Evolutionary conservation across 2,113 vertebrate genomes (phyloP).

Genomic region (Charadrius vociferus): DNA sequence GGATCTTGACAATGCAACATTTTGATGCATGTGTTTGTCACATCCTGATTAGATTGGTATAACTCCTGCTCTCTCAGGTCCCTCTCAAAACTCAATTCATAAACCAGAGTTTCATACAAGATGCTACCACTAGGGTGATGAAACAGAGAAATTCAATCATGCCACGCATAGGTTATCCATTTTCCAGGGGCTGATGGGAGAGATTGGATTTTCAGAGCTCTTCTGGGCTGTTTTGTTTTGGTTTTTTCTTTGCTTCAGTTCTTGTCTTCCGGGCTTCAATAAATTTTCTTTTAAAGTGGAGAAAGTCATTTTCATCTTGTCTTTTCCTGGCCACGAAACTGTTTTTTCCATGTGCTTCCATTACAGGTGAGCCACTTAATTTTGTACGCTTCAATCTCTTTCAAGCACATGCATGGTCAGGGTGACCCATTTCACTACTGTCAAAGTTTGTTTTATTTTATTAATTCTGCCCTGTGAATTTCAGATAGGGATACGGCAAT

Average conservation of each 20-base stretch:
- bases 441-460: background rate
- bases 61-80: conserved; percentile 55
- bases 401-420: background rate
- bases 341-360: background rate
- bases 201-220: conserved; percentile 61
- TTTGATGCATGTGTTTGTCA: conserved; percentile 69
- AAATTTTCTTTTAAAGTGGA: conserved; percentile 30
- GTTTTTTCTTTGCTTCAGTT: background rate
- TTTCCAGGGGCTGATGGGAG: conserved; percentile 49
- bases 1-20: conserved; percentile 57
- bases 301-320: conserved; percentile 4
- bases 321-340: background rate
- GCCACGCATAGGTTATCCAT: conserved; percentile 54
- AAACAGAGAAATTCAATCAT: conserved; percentile 63
- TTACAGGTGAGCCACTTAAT: background rate
- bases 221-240: conserved; percentile 34
- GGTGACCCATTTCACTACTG: background rate
- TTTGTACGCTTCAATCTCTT: background rate
- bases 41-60: conserved; percentile 60
- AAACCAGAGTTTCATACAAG: conserved; percentile 56
- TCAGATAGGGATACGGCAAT: background rate
- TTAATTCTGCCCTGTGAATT: background rate
- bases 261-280: conserved; percentile 30
- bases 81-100: conserved; percentile 65
- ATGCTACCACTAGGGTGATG: conserved; percentile 60